These are phyloP conservation scores for Heliconius cydno DNA, from an alignment of 2,888 invertebrate species.

Conservation along the genomic window DNA sequence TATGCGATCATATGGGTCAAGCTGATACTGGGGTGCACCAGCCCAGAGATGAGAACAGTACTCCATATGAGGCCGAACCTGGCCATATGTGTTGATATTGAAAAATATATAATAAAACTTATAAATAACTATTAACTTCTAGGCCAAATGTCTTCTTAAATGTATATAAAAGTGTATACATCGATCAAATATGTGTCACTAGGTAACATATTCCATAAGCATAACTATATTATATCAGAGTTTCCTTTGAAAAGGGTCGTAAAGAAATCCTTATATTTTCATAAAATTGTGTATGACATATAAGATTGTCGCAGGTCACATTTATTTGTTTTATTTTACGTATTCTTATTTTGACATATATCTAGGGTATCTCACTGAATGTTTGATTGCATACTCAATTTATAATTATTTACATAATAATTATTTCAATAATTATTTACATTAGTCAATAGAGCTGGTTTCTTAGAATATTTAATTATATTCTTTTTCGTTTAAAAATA, in stretches of 20 bases:
- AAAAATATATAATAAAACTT: not conserved
- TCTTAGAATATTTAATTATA: too few species aligned
- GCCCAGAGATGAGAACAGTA: too few species aligned
- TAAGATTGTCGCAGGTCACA: not conserved
- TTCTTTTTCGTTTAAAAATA: too few species aligned
- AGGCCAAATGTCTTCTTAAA: too few species aligned
- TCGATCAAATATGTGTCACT: conserved; percentile 4
- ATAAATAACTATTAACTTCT: not conserved
- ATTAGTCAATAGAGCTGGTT: too few species aligned
- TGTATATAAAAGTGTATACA: not conserved
- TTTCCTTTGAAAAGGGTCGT: conserved; percentile 4
- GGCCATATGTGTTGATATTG: too few species aligned
- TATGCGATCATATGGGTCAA: too few species aligned
- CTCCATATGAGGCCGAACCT: too few species aligned
- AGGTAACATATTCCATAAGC: not conserved
- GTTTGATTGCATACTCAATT: too few species aligned
- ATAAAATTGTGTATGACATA: not conserved
- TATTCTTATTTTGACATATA: not conserved
- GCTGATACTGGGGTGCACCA: too few species aligned
- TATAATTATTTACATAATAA: too few species aligned
- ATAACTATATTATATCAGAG: not conserved
- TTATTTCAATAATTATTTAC: too few species aligned
- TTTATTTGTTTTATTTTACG: not conserved
- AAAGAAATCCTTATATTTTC: not conserved
- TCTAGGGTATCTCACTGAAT: not conserved